A percentile compares a stretch with the other conserved stretches of the same genome.
These are phyloP conservation scores for Halichondria panicea DNA, from an alignment of 37 sponge, comb jelly and placozoan genomes.

Conservation along the genomic window DNA sequence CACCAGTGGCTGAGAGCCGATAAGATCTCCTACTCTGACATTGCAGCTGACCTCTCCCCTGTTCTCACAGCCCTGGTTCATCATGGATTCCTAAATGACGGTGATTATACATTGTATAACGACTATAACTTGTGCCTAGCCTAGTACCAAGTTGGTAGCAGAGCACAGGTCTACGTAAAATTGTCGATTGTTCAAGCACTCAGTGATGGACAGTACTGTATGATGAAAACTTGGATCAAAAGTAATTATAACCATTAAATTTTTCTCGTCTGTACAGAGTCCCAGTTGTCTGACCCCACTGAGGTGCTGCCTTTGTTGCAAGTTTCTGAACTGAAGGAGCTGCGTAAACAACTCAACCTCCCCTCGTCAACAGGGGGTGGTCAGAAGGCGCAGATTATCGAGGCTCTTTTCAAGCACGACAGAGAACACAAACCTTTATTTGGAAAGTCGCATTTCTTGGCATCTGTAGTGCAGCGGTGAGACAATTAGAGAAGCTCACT, in stretches of 20 bases:
- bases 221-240: neutral
- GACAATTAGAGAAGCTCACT: neutral
- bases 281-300: conserved; percentile 31
- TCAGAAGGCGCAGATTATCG: conserved; percentile 38
- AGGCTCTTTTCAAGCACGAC: conserved; percentile 39
- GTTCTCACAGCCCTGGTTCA: conserved; percentile 17
- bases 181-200: neutral
- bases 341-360: conserved; percentile 59
- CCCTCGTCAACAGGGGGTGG: conserved; percentile 7
- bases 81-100: conserved; percentile 24
- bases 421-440: conserved; percentile 61
- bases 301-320: conserved; percentile 43
- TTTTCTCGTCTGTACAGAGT: conserved; percentile 16
- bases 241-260: conserved; percentile 5
- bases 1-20: conserved; percentile 52
- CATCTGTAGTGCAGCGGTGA: conserved; percentile 42
- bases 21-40: conserved; percentile 50
- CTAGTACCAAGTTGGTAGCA: neutral
- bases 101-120: too few relatives aligned
- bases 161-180: neutral
- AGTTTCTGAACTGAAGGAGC: conserved; percentile 43
- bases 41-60: conserved; percentile 38
- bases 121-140: neutral
- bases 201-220: neutral
- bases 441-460: conserved; percentile 26